Evolutionary conservation across 2,888 invertebrate species (phyloP).

Genomic region (Lithophane semibrunnea): DNA sequence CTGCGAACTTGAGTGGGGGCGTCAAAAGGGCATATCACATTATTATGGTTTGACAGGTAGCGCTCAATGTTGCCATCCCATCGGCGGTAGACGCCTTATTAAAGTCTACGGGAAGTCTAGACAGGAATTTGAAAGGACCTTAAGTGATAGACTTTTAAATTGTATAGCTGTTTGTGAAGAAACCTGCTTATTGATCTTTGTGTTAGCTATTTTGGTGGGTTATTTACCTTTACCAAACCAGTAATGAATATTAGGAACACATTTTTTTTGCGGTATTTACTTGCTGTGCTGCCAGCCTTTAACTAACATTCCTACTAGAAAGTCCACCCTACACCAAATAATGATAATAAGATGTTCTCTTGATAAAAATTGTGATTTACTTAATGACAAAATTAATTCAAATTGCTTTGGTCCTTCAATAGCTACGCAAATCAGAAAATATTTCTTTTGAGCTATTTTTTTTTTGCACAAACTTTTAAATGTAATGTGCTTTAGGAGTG

Average conservation of each 20-base stretch:
- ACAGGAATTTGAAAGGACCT: constrained; percentile 70
- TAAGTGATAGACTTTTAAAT: constrained; percentile 52
- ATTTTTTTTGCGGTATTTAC: neutral
- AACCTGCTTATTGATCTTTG: neutral
- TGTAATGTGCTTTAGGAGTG: neutral
- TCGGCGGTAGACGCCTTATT: constrained; percentile 71
- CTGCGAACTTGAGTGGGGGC: constrained; percentile 21
- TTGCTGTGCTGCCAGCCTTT: neutral
- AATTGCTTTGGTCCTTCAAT: neutral
- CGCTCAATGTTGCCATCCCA: constrained; percentile 63
- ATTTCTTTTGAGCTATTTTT: neutral
- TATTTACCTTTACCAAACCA: neutral
- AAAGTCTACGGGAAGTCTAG: constrained; percentile 78
- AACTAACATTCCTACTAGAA: neutral
- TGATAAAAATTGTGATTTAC: neutral
- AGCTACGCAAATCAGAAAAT: neutral
- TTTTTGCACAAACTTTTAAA: neutral
- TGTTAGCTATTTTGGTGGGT: neutral
- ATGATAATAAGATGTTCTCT: neutral
- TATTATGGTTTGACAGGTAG: constrained; percentile 73
- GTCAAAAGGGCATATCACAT: constrained; percentile 55
- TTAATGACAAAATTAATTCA: neutral
- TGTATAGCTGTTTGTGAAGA: constrained; percentile 29
- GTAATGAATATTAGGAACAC: neutral
- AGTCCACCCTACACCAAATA: neutral